phyloP scores from a whole-genome alignment of 1,140 invertebrate genomes.

The Euwallacea similis region DNA sequence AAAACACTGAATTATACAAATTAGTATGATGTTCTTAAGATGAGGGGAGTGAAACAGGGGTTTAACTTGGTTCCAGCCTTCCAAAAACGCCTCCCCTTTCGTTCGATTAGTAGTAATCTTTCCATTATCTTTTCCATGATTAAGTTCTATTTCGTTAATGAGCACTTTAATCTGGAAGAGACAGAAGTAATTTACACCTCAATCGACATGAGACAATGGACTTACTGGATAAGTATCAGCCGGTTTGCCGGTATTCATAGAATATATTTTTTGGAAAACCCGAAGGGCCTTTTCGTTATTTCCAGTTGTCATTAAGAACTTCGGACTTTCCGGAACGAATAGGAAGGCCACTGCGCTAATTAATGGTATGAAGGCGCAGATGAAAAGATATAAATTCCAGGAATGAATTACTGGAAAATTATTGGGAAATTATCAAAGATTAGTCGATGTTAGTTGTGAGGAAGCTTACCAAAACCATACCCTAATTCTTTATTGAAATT shows the following conservation, averaged over 20 bases:
- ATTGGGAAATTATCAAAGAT: not conserved
- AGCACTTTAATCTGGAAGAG: conserved; percentile 40
- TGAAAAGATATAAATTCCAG: conserved; percentile 76
- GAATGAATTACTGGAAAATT: conserved; percentile 57
- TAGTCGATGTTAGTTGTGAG: not conserved
- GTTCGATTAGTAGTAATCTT: conserved; percentile 28
- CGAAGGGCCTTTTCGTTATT: conserved; percentile 66
- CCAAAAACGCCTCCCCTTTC: conserved; percentile 26
- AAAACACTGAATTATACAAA: conserved; percentile 35
- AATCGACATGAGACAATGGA: conserved; percentile 44
- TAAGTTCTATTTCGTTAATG: conserved; percentile 36
- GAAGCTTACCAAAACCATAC: conserved; percentile 34
- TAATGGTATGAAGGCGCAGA: conserved; percentile 68
- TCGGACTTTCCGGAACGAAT: conserved; percentile 72
- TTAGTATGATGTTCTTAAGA: conserved; percentile 34
- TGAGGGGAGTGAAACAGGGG: conserved; percentile 35
- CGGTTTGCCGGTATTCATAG: conserved; percentile 63
- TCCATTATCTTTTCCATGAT: conserved; percentile 14
- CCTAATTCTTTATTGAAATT: conserved; percentile 31
- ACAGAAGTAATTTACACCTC: not conserved
- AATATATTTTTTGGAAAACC: conserved; percentile 63
- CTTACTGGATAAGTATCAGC: conserved; percentile 62
- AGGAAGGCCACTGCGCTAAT: conserved; percentile 64
- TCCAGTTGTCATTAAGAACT: conserved; percentile 75
- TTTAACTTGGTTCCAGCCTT: conserved; percentile 35